Base-by-base conservation (phyloP, 1,140 invertebrate species). In the Zaprionus gabonicus region DNA sequence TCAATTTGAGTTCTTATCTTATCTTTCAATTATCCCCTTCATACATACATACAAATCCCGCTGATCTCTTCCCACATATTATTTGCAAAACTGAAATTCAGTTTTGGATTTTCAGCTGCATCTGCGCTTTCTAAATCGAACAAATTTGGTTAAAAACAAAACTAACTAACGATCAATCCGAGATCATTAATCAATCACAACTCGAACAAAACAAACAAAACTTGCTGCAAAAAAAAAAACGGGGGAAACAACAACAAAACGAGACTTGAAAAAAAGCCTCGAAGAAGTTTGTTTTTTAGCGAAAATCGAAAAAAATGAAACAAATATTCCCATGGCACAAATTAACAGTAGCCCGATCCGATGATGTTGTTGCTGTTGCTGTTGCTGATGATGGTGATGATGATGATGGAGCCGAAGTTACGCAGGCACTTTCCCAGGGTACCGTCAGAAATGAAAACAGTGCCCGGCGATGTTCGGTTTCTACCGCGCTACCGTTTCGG, bases 281-380 rank as follows among this genome's bases (percentile, higher is more conserved):
- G 17, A 20, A 49, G 57, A 46, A 23, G 17, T 46, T 46, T 46
- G 41, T 46, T 46, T 46, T 46, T 46, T 46, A 9, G 41, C 41
- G 17, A 62, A 27, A 28, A 53, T 25, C 25, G 17, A 58, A 38
- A 41, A 82, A 67, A 55, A 41, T 53, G 28, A 66, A 51, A 58
- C 31, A 69, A 55, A 79, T 75, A 74, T 85, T 85, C 82, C 82
- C 82, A 85, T 85, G 82, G 81, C 81, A 82, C 81, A 81, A 73
- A 86, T 86, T 84, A 86, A 86, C 82, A 86, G 82, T 86, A 86
- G 82, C 82, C 78, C 65, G 36, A 59, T 34, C 23, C 34, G 46
- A 57, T 28, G 55, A 57, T 27, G 23, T 6, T n/a, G 6, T n/a
- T 28, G 9, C 12, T 36, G 15, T 49, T 41, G 38, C 17, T 49